Percentiles rank a stretch among this genome's conserved stretches.
phyloP scores from a whole-genome alignment of 2,113 vertebrate species.

The Eidolon helvum region DNA sequence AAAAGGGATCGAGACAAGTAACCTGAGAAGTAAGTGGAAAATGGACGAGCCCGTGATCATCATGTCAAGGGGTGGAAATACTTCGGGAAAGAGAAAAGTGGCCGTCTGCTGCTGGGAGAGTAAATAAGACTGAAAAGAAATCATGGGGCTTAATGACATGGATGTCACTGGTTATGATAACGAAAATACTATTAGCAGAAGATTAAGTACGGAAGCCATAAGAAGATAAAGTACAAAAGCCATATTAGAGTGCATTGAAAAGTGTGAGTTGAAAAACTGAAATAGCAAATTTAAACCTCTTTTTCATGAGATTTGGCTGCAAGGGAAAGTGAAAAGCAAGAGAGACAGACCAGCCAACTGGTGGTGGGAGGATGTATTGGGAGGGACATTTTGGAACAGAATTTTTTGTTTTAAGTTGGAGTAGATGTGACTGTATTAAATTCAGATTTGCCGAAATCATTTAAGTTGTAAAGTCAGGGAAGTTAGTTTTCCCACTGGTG shows the following conservation, averaged over 20 bases:
- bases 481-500: neutral
- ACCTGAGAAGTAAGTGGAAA: neutral
- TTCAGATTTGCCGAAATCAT: neutral
- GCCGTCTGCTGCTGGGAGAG: too few species aligned
- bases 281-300: neutral
- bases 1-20: neutral
- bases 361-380: too few species aligned
- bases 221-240: neutral
- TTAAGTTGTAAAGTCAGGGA: neutral
- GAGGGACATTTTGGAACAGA: neutral
- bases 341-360: neutral
- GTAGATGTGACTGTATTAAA: neutral
- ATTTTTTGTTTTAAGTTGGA: neutral
- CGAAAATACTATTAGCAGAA: neutral
- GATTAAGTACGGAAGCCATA: neutral
- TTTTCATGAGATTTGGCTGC: neutral
- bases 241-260: neutral
- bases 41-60: neutral
- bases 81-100: neutral
- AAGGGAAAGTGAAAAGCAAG: neutral
- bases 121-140: neutral
- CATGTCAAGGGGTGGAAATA: neutral
- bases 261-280: neutral
- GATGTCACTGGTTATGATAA: neutral
- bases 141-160: neutral